Conservation (phyloP, 2,888 invertebrate genomes). For the Drosophila putrida region DNA sequence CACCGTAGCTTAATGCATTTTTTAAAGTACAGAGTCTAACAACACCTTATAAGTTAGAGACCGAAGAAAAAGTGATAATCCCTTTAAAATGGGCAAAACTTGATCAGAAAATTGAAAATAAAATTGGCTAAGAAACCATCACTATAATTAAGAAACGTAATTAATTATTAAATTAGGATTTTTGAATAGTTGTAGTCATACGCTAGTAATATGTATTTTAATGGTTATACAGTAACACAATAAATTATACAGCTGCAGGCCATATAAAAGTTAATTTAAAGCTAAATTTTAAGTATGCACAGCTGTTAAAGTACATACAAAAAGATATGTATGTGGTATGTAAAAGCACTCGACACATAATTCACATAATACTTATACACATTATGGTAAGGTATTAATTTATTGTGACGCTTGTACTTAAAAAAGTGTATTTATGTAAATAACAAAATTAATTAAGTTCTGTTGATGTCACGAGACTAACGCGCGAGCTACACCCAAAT, state of each 20-base stretch:
- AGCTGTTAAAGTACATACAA: slow-evolving; percentile 25
- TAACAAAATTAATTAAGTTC: not conserved
- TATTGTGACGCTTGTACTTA: not conserved
- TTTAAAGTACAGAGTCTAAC: too few relatives aligned
- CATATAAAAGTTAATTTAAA: slow-evolving; percentile 12
- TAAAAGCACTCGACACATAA: slow-evolving; percentile 16
- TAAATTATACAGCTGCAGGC: too few relatives aligned
- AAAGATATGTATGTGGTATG: not conserved
- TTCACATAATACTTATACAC: not conserved
- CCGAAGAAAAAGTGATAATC: too few relatives aligned
- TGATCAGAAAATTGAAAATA: too few relatives aligned
- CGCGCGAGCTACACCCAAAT: too few relatives aligned
- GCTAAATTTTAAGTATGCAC: slow-evolving; percentile 13
- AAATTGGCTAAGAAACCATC: too few relatives aligned
- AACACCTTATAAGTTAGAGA: too few relatives aligned
- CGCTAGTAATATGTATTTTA: not conserved
- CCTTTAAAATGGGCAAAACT: too few relatives aligned
- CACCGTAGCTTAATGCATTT: too few relatives aligned
- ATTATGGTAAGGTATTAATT: not conserved
- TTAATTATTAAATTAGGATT: too few relatives aligned
- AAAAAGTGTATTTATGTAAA: not conserved
- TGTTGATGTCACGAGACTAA: not conserved
- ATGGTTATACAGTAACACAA: too few relatives aligned
- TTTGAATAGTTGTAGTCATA: not conserved
- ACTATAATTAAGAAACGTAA: too few relatives aligned